Base-by-base conservation (phyloP, 2,113 vertebrate genomes). In the Halichoeres trimaculatus region DNA sequence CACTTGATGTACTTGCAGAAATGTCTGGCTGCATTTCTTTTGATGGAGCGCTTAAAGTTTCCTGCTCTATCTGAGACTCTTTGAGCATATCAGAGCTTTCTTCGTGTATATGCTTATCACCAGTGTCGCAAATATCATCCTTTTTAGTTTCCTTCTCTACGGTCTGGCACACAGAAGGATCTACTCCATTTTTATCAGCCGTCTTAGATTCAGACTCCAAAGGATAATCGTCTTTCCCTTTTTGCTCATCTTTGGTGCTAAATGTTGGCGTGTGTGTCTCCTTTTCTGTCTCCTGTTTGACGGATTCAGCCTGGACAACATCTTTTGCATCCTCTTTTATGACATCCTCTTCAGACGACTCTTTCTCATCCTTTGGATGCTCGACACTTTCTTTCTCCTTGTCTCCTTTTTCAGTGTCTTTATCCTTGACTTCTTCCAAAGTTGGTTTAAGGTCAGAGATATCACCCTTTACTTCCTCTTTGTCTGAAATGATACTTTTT, bases 121-220 rank as follows among this genome's bases (percentile, higher is more conserved):
- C 36, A 20, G 60, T 24, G 30, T 57, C 67, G 47, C 34, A 62
- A 74, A 59, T 50, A 13, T 45, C 72, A 3, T 70, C 79, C 35
- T 62, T 80, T 48, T 76, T 73, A 41, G 59, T 55, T 63, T 50
- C 57, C 8, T 79, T 58, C 8, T 76, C 58, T 1, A 41, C 26
- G 3, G 34, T 43, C 48, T 74, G 64, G 67, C 40, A 24, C 3
- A 41, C 2, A 3, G 52, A 30, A 26, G 60, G 14, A 30, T 58
- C 70, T 19, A 14, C 26, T 10, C 68, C 53, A 60, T 87, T 75
- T 64, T 58, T 50, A 50, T 84, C 83, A 14, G 69, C 59, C 1
- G 5, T 47, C 51, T 76, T 80, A 12, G 73, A 50, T 72, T 80
- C 70, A 57, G 70, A 26, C 43, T 56, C 63, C 12, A 41, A 23